Evolutionary conservation across 2,888 invertebrate species (phyloP).

Genomic region (Archips crataeganus): DNA sequence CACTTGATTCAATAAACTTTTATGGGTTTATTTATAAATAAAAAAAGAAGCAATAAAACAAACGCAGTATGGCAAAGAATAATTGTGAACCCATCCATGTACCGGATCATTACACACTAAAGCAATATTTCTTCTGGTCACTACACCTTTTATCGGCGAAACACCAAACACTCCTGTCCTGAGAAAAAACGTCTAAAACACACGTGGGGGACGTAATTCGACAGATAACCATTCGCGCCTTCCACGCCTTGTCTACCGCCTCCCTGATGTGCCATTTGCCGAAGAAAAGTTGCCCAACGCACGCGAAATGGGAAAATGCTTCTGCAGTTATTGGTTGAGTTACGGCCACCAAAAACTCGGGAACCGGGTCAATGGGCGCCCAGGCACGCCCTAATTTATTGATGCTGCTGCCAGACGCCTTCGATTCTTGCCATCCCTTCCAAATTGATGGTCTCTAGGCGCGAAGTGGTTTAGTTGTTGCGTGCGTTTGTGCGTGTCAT

Average conservation of each 20-base stretch:
- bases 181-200: conserved; percentile 39
- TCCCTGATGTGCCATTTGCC: conserved; percentile 36
- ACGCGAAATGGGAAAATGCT: conserved; percentile 48
- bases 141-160: conserved; percentile 28
- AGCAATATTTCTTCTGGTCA: conserved; percentile 8
- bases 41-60: background rate
- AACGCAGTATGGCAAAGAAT: background rate
- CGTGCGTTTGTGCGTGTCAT: conserved; percentile 16
- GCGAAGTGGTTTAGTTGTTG: conserved; percentile 24
- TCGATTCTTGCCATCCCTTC: conserved; percentile 30
- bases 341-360: conserved; percentile 56
- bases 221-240: conserved; percentile 40
- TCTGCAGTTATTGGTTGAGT: conserved; percentile 60
- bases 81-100: background rate
- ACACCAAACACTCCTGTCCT: conserved; percentile 29
- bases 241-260: conserved; percentile 20
- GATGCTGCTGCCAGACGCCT: conserved; percentile 38
- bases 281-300: conserved; percentile 40
- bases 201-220: conserved; percentile 41
- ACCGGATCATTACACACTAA: background rate
- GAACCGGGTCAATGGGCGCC: conserved; percentile 61
- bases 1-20: background rate
- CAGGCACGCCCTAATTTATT: conserved; percentile 58
- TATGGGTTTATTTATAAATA: background rate
- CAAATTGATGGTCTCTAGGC: conserved; percentile 35